Evolutionary conservation across 35 echinoderm and acorn worm species (phyloP).

Genomic region (Diadema setosum): DNA sequence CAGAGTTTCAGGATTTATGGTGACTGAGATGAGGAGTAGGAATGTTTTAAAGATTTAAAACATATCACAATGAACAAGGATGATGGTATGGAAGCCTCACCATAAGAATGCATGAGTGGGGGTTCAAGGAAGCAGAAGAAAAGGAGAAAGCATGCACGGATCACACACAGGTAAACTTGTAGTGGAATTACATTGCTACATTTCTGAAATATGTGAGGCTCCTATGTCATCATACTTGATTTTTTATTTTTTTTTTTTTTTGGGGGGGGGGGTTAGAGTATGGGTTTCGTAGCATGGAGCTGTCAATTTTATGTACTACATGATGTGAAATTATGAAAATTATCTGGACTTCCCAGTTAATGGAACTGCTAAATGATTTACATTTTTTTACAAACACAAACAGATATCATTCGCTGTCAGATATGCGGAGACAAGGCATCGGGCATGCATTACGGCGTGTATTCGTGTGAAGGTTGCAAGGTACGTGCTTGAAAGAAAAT

Average conservation of each 20-base stretch:
- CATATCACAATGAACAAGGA: too few species aligned
- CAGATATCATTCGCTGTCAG: slow-evolving; percentile 62
- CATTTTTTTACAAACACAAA: background rate
- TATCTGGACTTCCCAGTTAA: background rate
- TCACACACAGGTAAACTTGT: too few species aligned
- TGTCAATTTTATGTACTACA: background rate
- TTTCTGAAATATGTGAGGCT: background rate
- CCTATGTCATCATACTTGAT: background rate
- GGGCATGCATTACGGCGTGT: slow-evolving; percentile 79
- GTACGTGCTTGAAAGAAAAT: too few species aligned
- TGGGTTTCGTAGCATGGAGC: background rate
- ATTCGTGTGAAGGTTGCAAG: slow-evolving; percentile 87
- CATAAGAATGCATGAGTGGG: too few species aligned
- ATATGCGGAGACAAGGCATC: slow-evolving; percentile 72
- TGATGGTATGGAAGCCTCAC: too few species aligned
- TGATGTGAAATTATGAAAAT: background rate
- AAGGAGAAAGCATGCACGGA: too few species aligned
- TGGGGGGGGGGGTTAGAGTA: background rate
- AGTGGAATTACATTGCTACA: too few species aligned
- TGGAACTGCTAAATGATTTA: background rate
- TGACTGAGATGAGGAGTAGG: too few species aligned
- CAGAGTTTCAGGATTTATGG: too few species aligned
- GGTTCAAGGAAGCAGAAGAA: too few species aligned
- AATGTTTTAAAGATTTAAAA: too few species aligned
- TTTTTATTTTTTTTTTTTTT: background rate